Conservation (phyloP, 2,888 invertebrate species). For the Graphium colonna region DNA sequence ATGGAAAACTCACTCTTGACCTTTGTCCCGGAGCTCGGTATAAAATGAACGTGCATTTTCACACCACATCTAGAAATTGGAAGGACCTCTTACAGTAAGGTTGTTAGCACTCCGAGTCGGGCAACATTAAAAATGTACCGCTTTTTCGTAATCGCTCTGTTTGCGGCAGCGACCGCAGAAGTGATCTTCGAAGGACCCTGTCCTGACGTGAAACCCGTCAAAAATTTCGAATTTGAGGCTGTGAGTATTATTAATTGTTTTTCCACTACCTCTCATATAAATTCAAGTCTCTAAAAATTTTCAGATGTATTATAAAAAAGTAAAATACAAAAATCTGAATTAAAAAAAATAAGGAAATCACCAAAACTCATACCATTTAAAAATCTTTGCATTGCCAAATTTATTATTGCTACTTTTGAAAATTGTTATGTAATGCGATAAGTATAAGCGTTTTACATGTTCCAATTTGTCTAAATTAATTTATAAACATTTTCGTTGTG, state of each 20-base stretch:
- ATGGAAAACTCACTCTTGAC: conserved; percentile 10
- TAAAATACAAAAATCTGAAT: too few species aligned
- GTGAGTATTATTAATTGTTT: conserved; percentile 14
- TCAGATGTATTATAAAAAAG: too few species aligned
- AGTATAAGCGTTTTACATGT: too few species aligned
- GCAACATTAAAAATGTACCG: conserved; percentile 40
- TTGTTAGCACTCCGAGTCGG: conserved; percentile 5
- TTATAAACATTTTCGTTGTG: too few species aligned
- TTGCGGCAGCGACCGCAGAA: conserved; percentile 48
- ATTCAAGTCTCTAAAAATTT: background rate
- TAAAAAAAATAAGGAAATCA: too few species aligned
- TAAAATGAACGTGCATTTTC: conserved; percentile 9
- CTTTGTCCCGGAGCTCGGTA: conserved; percentile 11
- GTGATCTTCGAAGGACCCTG: conserved; percentile 55
- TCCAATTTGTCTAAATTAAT: too few species aligned
- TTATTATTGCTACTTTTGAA: too few species aligned
- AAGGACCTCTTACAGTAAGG: conserved; percentile 12
- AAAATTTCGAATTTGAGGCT: conserved; percentile 45
- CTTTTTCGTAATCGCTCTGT: conserved; percentile 38
- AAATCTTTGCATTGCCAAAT: too few species aligned
- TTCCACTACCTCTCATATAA: background rate
- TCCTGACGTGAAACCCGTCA: conserved; percentile 56
- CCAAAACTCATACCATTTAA: too few species aligned
- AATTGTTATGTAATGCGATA: too few species aligned
- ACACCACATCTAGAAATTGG: conserved; percentile 7